Percentiles rank a stretch among this genome's conserved stretches.
Evolutionary conservation across 2,888 invertebrate species (phyloP).

Genomic region (Drosophila barbarae): DNA sequence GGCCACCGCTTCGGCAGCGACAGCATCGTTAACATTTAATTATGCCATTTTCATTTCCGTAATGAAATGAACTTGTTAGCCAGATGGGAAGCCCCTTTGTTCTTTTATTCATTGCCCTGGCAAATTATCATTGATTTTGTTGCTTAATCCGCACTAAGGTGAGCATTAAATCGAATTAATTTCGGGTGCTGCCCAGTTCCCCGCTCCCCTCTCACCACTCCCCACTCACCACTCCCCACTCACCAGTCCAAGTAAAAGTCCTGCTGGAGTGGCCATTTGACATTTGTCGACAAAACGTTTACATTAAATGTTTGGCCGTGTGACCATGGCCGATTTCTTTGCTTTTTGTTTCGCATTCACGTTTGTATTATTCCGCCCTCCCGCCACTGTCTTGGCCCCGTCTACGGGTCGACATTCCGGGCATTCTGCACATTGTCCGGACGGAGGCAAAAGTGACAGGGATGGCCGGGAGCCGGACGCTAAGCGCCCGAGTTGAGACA

Average conservation of each 20-base stretch:
- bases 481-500: constrained; percentile 63
- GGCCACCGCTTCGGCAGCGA: constrained; percentile 3
- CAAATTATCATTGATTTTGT: constrained; percentile 69
- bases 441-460: constrained; percentile 46
- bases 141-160: constrained; percentile 59
- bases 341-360: constrained; percentile 29
- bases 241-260: constrained; percentile 17
- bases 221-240: neutral
- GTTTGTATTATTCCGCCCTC: constrained; percentile 31
- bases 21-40: constrained; percentile 69
- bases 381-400: constrained; percentile 48
- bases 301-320: constrained; percentile 71
- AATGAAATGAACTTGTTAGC: constrained; percentile 63
- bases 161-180: constrained; percentile 73
- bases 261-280: constrained; percentile 65
- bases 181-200: constrained; percentile 52
- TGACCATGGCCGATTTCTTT: constrained; percentile 54
- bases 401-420: constrained; percentile 63
- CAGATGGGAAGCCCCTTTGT: constrained; percentile 31
- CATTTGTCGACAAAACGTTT: constrained; percentile 75
- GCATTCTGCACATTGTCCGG: constrained; percentile 61
- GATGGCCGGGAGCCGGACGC: constrained; percentile 19
- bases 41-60: constrained; percentile 56
- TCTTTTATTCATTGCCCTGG: constrained; percentile 44
- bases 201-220: constrained; percentile 7